Base-by-base conservation (phyloP, 2,797 vertebrate species). In the Sebastes goodei region DNA sequence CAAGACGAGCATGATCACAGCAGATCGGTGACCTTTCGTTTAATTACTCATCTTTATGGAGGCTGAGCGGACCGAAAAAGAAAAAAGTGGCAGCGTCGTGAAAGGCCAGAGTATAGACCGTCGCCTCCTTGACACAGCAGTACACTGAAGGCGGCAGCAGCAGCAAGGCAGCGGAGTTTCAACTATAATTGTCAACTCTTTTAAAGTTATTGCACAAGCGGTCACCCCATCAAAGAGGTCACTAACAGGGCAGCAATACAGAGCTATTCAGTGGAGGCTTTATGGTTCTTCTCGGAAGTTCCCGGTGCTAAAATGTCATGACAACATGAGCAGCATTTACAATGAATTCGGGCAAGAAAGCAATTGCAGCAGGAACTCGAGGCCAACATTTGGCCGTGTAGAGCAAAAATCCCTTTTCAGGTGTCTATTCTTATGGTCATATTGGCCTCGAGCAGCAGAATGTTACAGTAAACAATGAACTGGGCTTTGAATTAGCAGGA, bases 271-370 rank as follows among this genome's bases (percentile, higher is more conserved):
- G 56, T 10, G n/a, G 32, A 61, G 35, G 46, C 38, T 87, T 78
- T 57, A 57, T 57, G 61, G 53, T 68, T 82, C 53, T 59, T 65
- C 62, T 81, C 17, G 27, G n/a, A 71, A 2, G 52, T 83, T n/a
- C 75, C 29, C 68, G 21, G 25, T 25, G 70, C 42, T 79, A 80
- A 88, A 91, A 92, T 72, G 82, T 87, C 84, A 83, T 10, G 42
- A 74, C 55, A 79, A 85, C 74, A 72, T 33, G 32, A 80, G 72
- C 65, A 73, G 76, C 76, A 81, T 86, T 81, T 79, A 81, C 86
- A 72, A 76, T 57, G 53, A 32, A 33, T 38, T 80, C 1, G 0
- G 30, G 21, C 49, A 65, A 69, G 35, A 84, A 69, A 78, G 62
- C 35, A 12, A 30, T 7, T 21, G 8, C 63, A 70, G 38, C 29